A percentile compares a stretch with the other conserved stretches of the same genome.
Conservation (phyloP, 2,797 vertebrate genomes). For the Syncerus caffer region DNA sequence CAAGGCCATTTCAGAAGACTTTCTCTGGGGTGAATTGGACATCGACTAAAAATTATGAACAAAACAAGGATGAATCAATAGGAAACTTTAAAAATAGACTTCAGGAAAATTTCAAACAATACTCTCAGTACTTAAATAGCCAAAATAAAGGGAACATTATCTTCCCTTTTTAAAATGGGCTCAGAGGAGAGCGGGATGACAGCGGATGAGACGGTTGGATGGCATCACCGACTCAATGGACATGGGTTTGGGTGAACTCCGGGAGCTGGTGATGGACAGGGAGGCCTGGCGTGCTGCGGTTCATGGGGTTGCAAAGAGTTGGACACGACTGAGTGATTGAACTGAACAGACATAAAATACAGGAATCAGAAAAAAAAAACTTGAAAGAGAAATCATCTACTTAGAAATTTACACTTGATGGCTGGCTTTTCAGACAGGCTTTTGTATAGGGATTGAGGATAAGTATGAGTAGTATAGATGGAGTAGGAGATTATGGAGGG, state of each 20-base stretch:
- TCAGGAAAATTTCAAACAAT: conserved; percentile 3
- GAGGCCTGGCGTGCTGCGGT: fast-evolving
- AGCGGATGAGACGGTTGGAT: neutral
- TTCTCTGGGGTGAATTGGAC: neutral
- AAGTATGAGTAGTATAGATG: neutral
- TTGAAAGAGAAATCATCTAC: neutral
- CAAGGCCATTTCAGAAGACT: neutral
- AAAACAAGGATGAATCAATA: neutral
- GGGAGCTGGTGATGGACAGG: neutral
- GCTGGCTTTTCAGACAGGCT: neutral
- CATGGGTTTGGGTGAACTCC: neutral
- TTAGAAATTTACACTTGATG: neutral
- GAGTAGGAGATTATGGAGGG: neutral
- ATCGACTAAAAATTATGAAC: neutral
- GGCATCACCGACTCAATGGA: neutral
- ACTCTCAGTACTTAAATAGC: neutral
- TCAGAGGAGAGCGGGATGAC: neutral
- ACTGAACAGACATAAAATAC: neutral
- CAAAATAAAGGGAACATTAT: neutral
- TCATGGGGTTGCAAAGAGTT: neutral
- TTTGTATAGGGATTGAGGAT: neutral
- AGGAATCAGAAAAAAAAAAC: neutral
- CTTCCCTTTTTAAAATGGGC: neutral
- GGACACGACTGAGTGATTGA: neutral
- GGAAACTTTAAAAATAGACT: neutral